Base-by-base conservation (phyloP, 2,888 invertebrate species). In the Byasa hedistus region DNA sequence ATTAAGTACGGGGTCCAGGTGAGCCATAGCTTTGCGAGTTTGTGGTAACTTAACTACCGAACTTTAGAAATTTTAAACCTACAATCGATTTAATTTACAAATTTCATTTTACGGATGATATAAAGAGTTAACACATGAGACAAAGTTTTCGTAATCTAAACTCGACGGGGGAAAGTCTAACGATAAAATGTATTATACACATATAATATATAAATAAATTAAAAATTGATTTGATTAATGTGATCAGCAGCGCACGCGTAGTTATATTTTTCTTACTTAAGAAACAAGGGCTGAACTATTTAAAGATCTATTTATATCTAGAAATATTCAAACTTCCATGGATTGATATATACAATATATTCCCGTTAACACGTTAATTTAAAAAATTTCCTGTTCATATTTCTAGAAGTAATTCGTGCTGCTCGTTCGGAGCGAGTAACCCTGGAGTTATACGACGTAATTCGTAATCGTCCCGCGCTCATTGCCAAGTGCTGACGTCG, bases 381-480 rank as follows among this genome's bases (percentile, higher is more conserved):
- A 4, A 21, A 52, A 52, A 52, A 21, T 52, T 52, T n/a, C 5
- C 52, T 21, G 52, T 52, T 21, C 21, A 44, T 52, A 52, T 21
- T 10, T 5, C 10, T 4, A 0, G 21, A 44, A 21, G 52, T 51
- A 48, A 59, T 51, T 59, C 24, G 5, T 27, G n/a, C 27, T 23
- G 23, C 52, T 23, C 23, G 51, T 58, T 48, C 68, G 70, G 67
- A 68, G 65, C 61, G 56, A 65, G 65, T 68, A 71, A 69, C 66
- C 65, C 69, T 69, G 5, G 68, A 69, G 69, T 69, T 69, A 72
- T 64, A 54, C 62, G 68, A 21, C 59, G 67, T 65, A 68, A 69
- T 67, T 66, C 59, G 66, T 70, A 73, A 76, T 76, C 73, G 71
- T 73, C 74, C 71, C 70, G 66, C 71, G 71, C 68, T 75, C 72